These are phyloP conservation scores for Cranoglanis bouderius DNA, from an alignment of 2,113 vertebrate genomes.

Conservation along the genomic window DNA sequence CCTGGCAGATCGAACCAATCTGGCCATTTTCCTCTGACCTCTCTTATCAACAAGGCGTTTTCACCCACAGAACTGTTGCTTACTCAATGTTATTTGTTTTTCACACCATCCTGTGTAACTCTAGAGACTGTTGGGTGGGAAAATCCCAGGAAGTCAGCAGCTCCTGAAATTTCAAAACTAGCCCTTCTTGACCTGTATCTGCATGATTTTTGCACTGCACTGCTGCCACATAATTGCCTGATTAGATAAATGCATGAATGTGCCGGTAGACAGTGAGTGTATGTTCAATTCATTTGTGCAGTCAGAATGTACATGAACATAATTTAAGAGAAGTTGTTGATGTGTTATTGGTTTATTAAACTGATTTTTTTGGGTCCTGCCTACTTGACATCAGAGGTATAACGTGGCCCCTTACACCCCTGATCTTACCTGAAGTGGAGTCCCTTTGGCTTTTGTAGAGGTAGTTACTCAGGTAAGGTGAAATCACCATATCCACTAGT, in stretches of 20 bases:
- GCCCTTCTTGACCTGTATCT: not conserved
- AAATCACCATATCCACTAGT: constrained; percentile 85
- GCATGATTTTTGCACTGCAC: not conserved
- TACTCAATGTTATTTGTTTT: no score
- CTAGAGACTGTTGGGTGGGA: not conserved
- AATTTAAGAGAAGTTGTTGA: not conserved
- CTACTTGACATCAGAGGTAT: not conserved
- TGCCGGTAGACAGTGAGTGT: not conserved
- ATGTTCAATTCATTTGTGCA: not conserved
- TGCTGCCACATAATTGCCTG: not conserved
- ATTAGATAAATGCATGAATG: not conserved
- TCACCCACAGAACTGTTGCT: no score
- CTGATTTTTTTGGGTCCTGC: not conserved
- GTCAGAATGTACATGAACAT: not conserved
- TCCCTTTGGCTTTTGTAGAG: constrained; percentile 50
- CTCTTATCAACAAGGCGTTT: no score
- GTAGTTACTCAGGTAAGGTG: constrained; percentile 82
- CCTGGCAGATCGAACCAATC: no score
- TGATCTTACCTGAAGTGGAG: constrained; percentile 35
- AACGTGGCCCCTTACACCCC: not conserved
- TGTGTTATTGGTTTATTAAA: not conserved
- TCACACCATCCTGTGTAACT: not conserved
- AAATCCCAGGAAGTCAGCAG: not conserved
- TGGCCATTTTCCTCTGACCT: no score
- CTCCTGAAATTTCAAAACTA: not conserved